Evolutionary conservation across 2,888 invertebrate genomes (phyloP).

Genomic region (Chrysolina haemoptera): DNA sequence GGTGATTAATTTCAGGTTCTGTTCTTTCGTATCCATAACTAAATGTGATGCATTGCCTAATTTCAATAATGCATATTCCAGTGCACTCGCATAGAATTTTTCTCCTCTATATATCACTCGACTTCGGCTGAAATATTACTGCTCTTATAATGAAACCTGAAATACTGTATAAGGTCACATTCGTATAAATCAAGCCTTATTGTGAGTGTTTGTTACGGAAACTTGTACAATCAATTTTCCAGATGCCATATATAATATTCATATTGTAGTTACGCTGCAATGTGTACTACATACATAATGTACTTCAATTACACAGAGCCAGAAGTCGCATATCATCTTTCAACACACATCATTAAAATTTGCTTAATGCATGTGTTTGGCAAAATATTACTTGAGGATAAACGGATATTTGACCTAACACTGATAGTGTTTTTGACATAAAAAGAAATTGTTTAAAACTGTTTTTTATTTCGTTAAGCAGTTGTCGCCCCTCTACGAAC

Average conservation of each 20-base stretch:
- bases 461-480: too few species aligned
- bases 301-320: not conserved
- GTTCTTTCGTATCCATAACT: slow-evolving; percentile 7
- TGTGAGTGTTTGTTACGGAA: not conserved
- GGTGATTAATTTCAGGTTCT: not conserved
- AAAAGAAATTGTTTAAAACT: too few species aligned
- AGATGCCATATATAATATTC: slow-evolving; percentile 15
- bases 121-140: slow-evolving; percentile 20
- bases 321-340: not conserved
- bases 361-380: not conserved
- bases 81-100: slow-evolving; percentile 21
- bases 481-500: too few species aligned
- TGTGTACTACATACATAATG: slow-evolving; percentile 7
- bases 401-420: too few species aligned
- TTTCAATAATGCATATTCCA: slow-evolving; percentile 20
- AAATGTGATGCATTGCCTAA: slow-evolving; percentile 18
- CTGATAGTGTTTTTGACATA: too few species aligned
- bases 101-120: slow-evolving; percentile 15
- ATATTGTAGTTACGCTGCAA: not conserved
- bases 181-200: slow-evolving; percentile 13
- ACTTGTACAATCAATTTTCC: slow-evolving; percentile 18
- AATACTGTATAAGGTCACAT: slow-evolving; percentile 16
- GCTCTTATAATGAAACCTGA: slow-evolving; percentile 15
- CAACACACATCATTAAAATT: not conserved
- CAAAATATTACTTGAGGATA: not conserved